Evolutionary conservation across 2,113 vertebrate genomes (phyloP), one percentile per base, ranked within the genome.

Genomic region (Phalacrocorax brasilianus): DNA sequence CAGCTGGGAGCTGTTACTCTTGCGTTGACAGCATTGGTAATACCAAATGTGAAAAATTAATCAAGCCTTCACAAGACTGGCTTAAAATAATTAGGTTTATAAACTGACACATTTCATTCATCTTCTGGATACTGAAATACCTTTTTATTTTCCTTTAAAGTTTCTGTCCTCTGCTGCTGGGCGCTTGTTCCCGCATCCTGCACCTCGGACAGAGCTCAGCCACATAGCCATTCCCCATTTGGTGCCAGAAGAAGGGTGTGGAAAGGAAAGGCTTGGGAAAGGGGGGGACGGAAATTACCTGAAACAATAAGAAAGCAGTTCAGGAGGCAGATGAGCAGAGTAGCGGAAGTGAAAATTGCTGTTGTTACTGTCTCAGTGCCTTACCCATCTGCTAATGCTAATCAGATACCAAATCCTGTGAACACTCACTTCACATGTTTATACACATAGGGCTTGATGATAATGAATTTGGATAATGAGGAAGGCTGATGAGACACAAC

Each of bases 101-200:
- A 74, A 88, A 55, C 5, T 19, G 47, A 56, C 19, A 40, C 9
- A 67, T 92, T 56, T 59, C 5, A 20, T 94, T 90, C 86, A 28
- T 93, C 40, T 93, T 80, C 32, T 71, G 33, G 28, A 68, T 77
- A 94, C 53, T n/a, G 30, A 85, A 27, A 61, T 74, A 42, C 20
- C 18, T 91, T 45, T 83, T 44, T 55, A 18, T 59, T 89, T 78
- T 81, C 15, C 32, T 77, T 61, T 76, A 35, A 78, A 71, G 6
- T 52, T 77, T 83, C 24, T 65, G 4, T 56, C 16, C 15, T 82
- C 49, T 74, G 23, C 50, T 68, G 10, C 58, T 3, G 2, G 30
- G 11, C 0, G 0, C 30, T 63, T 61, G 32, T 45, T 88, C 45
- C 35, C 0, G 0, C 45, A 18, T 61, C 45, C n/a, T 40, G 9